Evolutionary conservation across 2,888 invertebrate species (phyloP).

Genomic region (Osmoderma eremita): DNA sequence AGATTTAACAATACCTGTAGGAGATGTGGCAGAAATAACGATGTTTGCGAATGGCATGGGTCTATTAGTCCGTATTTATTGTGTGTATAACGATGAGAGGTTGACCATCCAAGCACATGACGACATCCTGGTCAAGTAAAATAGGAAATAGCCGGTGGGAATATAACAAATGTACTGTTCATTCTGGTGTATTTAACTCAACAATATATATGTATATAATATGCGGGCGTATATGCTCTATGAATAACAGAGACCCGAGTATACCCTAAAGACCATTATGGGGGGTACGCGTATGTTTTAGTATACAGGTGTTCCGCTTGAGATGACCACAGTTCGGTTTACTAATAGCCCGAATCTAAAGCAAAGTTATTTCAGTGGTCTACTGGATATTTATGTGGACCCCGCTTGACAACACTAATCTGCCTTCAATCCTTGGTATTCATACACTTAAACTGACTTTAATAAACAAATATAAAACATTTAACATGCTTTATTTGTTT

Average conservation of each 20-base stretch:
- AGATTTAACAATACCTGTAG: conserved; percentile 50
- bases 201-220: conserved; percentile 35
- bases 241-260: conserved; percentile 30
- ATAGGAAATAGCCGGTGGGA: conserved; percentile 58
- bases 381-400: too few species aligned
- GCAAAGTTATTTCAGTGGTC: too few species aligned
- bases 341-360: too few species aligned
- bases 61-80: conserved; percentile 63
- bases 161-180: conserved; percentile 55
- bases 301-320: conserved; percentile 23
- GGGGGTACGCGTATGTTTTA: conserved; percentile 17
- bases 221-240: conserved; percentile 17
- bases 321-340: not conserved
- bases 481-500: too few species aligned
- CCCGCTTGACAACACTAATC: too few species aligned
- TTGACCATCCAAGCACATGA: conserved; percentile 58
- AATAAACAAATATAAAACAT: too few species aligned
- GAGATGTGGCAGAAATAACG: conserved; percentile 61
- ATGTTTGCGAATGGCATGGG: conserved; percentile 61
- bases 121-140: conserved; percentile 56
- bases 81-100: conserved; percentile 58
- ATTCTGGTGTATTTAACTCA: conserved; percentile 43
- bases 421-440: too few species aligned
- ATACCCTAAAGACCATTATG: conserved; percentile 35
- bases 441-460: too few species aligned